A percentile compares a stretch with the other conserved stretches of the same genome.
Conservation (phyloP, 2,113 vertebrate species). For the Pleuronectes platessa region DNA sequence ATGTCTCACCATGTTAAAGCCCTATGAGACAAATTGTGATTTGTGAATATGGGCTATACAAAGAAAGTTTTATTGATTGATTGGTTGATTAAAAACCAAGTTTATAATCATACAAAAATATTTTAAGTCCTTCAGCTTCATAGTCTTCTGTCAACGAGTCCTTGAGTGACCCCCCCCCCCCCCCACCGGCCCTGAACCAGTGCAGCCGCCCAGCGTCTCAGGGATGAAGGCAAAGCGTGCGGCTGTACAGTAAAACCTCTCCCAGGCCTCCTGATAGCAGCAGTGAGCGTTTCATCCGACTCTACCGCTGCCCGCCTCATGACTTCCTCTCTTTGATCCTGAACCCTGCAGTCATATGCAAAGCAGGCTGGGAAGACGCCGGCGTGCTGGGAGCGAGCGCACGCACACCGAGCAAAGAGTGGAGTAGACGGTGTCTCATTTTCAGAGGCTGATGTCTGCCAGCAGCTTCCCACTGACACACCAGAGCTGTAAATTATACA, state of each 20-base stretch:
- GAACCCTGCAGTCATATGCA: slow-evolving; percentile 52
- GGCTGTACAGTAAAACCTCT: not conserved
- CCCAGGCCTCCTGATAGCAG: not conserved
- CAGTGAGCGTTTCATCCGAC: not conserved
- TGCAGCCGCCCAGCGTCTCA: too few relatives aligned
- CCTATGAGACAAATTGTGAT: too few relatives aligned
- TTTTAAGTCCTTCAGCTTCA: not conserved
- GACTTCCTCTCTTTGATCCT: slow-evolving; percentile 49
- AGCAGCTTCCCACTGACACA: not conserved
- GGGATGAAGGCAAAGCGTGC: too few relatives aligned
- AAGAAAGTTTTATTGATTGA: too few relatives aligned
- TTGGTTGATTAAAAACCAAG: too few relatives aligned
- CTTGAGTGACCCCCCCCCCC: not conserved
- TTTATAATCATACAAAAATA: too few relatives aligned
- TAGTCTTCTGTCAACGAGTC: not conserved
- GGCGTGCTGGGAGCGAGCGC: slow-evolving; percentile 32
- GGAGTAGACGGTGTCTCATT: too few relatives aligned
- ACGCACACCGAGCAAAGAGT: not conserved
- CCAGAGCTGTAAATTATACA: not conserved
- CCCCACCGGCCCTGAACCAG: not conserved
- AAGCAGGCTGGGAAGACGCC: slow-evolving; percentile 45
- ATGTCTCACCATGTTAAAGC: too few relatives aligned
- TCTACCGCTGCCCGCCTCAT: not conserved
- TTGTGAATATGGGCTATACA: too few relatives aligned
- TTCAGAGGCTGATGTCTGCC: not conserved